A percentile compares a stretch with the other conserved stretches of the same genome.
Evolutionary conservation across 92 coral and sea anemone genomes (phyloP).

Genomic region (Umimayanthus kanabou): DNA sequence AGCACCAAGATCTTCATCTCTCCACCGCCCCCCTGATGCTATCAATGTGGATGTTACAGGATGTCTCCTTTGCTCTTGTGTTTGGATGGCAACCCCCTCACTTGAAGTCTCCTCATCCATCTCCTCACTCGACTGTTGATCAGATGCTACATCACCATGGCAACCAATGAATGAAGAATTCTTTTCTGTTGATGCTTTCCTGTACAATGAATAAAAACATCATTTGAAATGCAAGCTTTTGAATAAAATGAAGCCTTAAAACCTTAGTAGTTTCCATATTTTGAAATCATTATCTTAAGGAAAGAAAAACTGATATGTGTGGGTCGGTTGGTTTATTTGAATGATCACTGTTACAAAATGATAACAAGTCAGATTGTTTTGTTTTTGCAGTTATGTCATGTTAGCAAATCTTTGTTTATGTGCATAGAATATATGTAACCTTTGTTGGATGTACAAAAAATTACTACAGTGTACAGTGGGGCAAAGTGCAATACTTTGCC

Average conservation of each 20-base stretch:
- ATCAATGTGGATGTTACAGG: conserved; percentile 39
- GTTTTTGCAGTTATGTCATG: too few species aligned
- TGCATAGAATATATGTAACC: too few species aligned
- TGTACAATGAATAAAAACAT: neutral
- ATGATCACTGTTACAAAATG: too few species aligned
- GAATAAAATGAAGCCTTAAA: neutral
- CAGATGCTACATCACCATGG: conserved; percentile 59
- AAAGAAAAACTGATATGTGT: too few species aligned
- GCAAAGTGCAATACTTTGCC: too few species aligned
- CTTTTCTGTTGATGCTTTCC: conserved; percentile 53
- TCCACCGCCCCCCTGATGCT: conserved; percentile 64
- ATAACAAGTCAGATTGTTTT: too few species aligned
- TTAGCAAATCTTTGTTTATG: too few species aligned
- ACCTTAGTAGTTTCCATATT: neutral
- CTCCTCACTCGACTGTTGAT: conserved; percentile 42
- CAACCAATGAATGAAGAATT: conserved; percentile 68
- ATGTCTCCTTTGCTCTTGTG: neutral
- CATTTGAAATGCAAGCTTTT: neutral
- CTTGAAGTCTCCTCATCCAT: conserved; percentile 15
- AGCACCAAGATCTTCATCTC: conserved; percentile 40
- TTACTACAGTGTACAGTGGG: too few species aligned
- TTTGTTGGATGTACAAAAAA: too few species aligned
- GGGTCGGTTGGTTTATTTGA: neutral
- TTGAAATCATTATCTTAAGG: too few species aligned
- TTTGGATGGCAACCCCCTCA: neutral